phyloP scores from a whole-genome alignment of 2,888 invertebrate species.

The Phorcus lineatus region DNA sequence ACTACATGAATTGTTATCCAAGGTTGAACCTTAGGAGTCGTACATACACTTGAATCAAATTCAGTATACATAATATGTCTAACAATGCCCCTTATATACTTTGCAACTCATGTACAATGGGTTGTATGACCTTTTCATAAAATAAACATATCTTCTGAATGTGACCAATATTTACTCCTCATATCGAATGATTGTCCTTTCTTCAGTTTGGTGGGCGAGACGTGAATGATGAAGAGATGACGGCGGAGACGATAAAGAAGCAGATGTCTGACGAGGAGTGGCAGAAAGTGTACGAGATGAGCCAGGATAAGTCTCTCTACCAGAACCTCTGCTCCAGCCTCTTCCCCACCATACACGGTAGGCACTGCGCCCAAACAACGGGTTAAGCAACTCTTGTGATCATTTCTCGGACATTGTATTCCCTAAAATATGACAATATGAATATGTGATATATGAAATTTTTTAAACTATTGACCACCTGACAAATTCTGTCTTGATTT shows the following conservation, averaged over 20 bases:
- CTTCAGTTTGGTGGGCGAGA: slow-evolving; percentile 88
- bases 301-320: slow-evolving; percentile 91
- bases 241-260: slow-evolving; percentile 92
- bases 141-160: background rate
- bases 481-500: too few relatives aligned
- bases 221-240: slow-evolving; percentile 89
- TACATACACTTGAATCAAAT: too few relatives aligned
- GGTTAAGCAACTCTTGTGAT: too few relatives aligned
- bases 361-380: slow-evolving; percentile 10
- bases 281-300: slow-evolving; percentile 97
- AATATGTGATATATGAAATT: too few relatives aligned
- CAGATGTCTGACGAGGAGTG: slow-evolving; percentile 89
- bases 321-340: slow-evolving; percentile 91
- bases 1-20: too few relatives aligned
- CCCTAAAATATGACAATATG: too few relatives aligned
- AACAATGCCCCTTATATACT: too few relatives aligned
- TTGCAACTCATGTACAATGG: too few relatives aligned
- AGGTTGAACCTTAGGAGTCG: too few relatives aligned
- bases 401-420: background rate
- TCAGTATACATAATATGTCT: too few relatives aligned
- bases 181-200: background rate
- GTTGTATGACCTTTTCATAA: too few relatives aligned
- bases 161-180: background rate
- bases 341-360: slow-evolving; percentile 95
- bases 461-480: too few relatives aligned